Base-by-base conservation (phyloP, 2,888 invertebrate species). In the Bellardia pandia region DNA sequence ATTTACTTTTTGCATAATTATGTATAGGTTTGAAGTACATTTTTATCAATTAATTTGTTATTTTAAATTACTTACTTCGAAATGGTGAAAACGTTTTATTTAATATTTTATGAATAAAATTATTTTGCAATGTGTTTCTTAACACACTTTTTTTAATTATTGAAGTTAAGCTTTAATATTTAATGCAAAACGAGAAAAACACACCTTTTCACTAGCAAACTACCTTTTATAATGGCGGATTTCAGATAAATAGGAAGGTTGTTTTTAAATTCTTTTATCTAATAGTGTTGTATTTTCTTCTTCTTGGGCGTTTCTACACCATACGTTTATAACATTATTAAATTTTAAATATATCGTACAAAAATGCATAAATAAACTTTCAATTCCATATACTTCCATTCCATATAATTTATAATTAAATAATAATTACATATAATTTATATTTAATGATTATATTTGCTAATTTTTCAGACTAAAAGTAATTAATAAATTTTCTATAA, bases 181-280 rank as follows among this genome's bases (percentile, higher is more conserved):
- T 13, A 4, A 30, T 13, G 48, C 60, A 13, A 40, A n/a, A 16
- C 13, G 11, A 23, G 40, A n/a, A 75, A 60, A 40, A 48, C n/a
- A 62, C 83, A 77, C 60, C 88, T 77, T 62, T 58, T 16, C 72
- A 60, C 16, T 11, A 37, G 51, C 56, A 78, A 76, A 5, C 56
- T 30, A 83, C 72, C 80, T 82, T 79, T 60, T 62, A 48, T 72
- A 88, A 85, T 88, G 88, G 85, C 81, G 85, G 80, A 86, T 60
- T 33, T 37, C 13, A 85, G 45, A 64, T 79, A 62, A 83, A 58
- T 66, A 13, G 51, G 51, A 58, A n/a, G 0, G 8, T 23, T 6
- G 60, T 40, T 7, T 53, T 56, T 45, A 11, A 37, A 1, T 40
- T 13, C 30, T 14, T 37, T 4, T 37, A 37, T 5, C 6, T 37